Percentiles rank a stretch among this genome's conserved stretches.
phyloP scores from a whole-genome alignment of 2,113 vertebrate species.

The Cnemophilus loriae region DNA sequence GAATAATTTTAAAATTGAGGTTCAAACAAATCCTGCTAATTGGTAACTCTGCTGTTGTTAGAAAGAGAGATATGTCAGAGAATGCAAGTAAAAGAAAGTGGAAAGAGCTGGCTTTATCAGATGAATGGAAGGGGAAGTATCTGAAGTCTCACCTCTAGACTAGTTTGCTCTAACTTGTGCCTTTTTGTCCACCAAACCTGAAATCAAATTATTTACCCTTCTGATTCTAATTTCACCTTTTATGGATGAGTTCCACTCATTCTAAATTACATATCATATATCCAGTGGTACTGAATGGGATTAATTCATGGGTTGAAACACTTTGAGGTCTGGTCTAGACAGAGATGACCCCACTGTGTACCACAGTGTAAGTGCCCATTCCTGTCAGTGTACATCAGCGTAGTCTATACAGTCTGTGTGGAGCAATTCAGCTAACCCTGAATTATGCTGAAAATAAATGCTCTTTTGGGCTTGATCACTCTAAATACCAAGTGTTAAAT shows the following conservation, averaged over 20 bases:
- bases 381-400: background rate
- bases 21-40: background rate
- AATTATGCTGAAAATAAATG: background rate
- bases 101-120: background rate
- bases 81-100: background rate
- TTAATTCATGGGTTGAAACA: background rate
- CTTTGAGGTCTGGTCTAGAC: background rate
- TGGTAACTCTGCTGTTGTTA: background rate
- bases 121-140: background rate
- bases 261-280: background rate
- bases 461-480: background rate
- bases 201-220: background rate
- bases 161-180: background rate
- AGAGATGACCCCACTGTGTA: background rate
- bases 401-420: background rate
- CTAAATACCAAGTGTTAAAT: background rate
- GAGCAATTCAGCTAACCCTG: background rate
- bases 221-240: background rate
- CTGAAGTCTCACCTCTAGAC: background rate
- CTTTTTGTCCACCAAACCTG: background rate
- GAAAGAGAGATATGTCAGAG: background rate
- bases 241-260: background rate
- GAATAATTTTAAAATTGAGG: background rate
- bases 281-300: background rate
- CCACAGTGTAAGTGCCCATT: background rate